These are phyloP conservation scores for Leptopilina boulardi DNA, from an alignment of 1,140 invertebrate genomes.

Conservation along the genomic window DNA sequence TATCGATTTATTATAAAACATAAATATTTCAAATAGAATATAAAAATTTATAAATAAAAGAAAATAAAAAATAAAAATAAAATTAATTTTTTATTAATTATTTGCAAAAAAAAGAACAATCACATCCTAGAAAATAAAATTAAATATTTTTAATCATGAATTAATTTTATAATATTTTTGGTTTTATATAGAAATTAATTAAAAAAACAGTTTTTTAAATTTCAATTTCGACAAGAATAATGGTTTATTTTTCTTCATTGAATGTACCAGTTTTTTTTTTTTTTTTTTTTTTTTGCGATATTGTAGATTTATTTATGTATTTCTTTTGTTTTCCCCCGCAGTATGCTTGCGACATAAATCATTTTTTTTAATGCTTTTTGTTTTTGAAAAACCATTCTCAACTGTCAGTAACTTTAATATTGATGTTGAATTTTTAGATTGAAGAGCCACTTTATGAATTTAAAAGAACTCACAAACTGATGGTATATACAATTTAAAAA, in stretches of 20 bases:
- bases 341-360: not conserved
- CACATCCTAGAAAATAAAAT: too few relatives aligned
- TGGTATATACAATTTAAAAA: not conserved
- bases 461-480: not conserved
- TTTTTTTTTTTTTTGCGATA: not conserved
- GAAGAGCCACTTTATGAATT: slow-evolving; percentile 13
- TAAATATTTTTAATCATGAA: too few relatives aligned
- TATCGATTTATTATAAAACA: too few relatives aligned
- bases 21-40: too few relatives aligned
- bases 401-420: not conserved
- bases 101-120: too few relatives aligned
- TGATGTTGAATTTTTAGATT: slow-evolving; percentile 18
- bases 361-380: not conserved
- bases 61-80: too few relatives aligned
- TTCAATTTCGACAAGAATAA: not conserved
- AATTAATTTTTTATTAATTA: too few relatives aligned
- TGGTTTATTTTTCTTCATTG: not conserved
- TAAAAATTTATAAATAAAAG: too few relatives aligned
- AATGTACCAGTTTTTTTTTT: not conserved
- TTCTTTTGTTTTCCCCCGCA: not conserved
- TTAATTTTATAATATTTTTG: too few relatives aligned
- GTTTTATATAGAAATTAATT: too few relatives aligned
- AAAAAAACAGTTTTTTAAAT: too few relatives aligned
- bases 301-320: slow-evolving; percentile 7
- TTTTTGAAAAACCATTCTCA: slow-evolving; percentile 1